A percentile compares a stretch with the other conserved stretches of the same genome.
Evolutionary conservation across 2,888 invertebrate genomes (phyloP).

Genomic region (Drosophila neoperkinsi): DNA sequence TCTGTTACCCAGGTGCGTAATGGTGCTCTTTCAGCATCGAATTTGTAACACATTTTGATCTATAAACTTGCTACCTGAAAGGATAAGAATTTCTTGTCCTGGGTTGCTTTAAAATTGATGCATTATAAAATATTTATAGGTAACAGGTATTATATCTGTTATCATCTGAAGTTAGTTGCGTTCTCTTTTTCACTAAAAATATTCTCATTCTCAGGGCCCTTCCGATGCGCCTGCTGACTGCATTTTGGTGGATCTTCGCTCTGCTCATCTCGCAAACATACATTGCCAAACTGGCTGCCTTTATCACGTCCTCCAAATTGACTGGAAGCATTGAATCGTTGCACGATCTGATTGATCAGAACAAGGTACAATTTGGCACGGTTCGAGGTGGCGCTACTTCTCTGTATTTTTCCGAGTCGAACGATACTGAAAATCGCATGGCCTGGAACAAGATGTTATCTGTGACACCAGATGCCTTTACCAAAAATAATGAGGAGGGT

Average conservation of each 20-base stretch:
- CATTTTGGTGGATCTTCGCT: slow-evolving; percentile 93
- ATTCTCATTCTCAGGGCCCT: slow-evolving; percentile 87
- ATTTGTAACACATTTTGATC: too few species aligned
- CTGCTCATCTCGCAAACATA: slow-evolving; percentile 93
- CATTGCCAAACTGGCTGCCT: slow-evolving; percentile 97
- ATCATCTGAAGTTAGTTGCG: background rate
- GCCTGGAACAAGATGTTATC: slow-evolving; percentile 96
- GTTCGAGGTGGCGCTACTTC: slow-evolving; percentile 94
- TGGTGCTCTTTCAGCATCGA: background rate
- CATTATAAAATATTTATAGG: background rate
- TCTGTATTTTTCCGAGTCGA: slow-evolving; percentile 94
- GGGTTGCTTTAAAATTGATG: background rate
- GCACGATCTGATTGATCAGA: slow-evolving; percentile 96
- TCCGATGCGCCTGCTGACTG: slow-evolving; percentile 91
- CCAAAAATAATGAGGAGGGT: slow-evolving; percentile 92
- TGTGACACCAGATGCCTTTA: slow-evolving; percentile 92
- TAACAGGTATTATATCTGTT: background rate
- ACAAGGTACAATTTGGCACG: slow-evolving; percentile 97
- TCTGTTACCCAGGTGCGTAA: slow-evolving; percentile 91
- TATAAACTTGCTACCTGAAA: background rate
- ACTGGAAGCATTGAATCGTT: slow-evolving; percentile 95
- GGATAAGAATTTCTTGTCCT: background rate
- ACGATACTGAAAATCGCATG: slow-evolving; percentile 93
- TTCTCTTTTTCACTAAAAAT: background rate
- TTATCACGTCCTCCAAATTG: slow-evolving; percentile 95